Conservation (phyloP, 2,888 invertebrate species). For the Sycophila texana region DNA sequence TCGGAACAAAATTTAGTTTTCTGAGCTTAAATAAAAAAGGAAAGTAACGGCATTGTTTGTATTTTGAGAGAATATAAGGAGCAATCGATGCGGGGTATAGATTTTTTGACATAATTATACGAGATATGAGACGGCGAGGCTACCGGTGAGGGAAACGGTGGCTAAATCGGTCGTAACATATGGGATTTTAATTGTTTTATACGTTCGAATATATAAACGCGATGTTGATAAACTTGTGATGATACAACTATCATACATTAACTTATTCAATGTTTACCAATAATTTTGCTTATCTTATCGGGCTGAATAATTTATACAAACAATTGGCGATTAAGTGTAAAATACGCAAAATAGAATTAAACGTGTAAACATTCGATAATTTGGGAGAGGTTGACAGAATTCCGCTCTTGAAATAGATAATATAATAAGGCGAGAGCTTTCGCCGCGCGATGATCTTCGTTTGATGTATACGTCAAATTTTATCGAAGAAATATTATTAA, state of each 20-base stretch:
- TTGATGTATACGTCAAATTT: no score
- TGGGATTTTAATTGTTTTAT: conserved; percentile 52
- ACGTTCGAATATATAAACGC: conserved; percentile 22
- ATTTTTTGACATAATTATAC: background rate
- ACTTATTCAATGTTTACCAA: conserved; percentile 55
- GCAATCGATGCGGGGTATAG: no score
- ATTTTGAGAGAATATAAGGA: no score
- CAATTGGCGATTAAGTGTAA: conserved; percentile 33
- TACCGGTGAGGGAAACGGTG: no score
- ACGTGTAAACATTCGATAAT: conserved; percentile 2
- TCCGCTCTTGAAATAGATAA: background rate
- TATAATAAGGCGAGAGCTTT: no score
- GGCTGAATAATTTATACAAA: conserved; percentile 50
- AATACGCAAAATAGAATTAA: conserved; percentile 40
- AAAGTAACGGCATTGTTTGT: no score
- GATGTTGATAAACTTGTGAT: conserved; percentile 40
- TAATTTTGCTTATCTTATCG: conserved; percentile 53
- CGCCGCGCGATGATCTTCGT: no score
- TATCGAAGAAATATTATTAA: no score
- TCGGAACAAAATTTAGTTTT: no score
- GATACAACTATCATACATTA: conserved; percentile 46
- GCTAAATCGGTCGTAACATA: no score
- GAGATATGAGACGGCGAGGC: no score
- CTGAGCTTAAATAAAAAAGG: no score
- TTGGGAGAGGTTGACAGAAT: conserved; percentile 15